Conservation (phyloP, 23 tunicate species). For the Aplidium turbinatum region DNA sequence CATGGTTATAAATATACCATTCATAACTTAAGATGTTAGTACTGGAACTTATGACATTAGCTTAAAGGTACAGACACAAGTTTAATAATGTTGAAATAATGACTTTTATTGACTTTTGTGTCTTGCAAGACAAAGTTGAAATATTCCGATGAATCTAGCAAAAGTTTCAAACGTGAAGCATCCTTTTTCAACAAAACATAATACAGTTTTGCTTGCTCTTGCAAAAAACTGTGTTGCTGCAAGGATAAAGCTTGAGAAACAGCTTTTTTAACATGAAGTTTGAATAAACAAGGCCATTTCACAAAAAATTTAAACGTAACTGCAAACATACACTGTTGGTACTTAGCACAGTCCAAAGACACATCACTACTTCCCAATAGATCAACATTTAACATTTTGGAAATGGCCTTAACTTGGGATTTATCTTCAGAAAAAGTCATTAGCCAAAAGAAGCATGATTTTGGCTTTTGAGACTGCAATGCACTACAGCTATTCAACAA, state of each 20-base stretch:
- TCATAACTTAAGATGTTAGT: no score
- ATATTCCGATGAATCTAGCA: no score
- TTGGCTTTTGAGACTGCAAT: background rate
- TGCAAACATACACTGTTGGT: slow-evolving; percentile 8
- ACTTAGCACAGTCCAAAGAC: background rate
- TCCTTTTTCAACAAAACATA: slow-evolving; percentile 28
- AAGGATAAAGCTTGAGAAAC: background rate
- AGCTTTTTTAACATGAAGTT: slow-evolving; percentile 12
- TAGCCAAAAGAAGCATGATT: slow-evolving; percentile 13
- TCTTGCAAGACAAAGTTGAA: no score
- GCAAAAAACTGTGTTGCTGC: background rate
- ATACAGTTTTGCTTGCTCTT: slow-evolving; percentile 37
- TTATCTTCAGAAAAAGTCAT: background rate
- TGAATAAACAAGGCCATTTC: slow-evolving; percentile 35
- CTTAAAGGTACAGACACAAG: no score
- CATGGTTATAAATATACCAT: no score
- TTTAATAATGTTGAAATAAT: no score
- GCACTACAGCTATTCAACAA: slow-evolving; percentile 1
- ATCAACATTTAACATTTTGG: slow-evolving; percentile 8
- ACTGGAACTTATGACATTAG: no score
- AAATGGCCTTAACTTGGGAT: background rate
- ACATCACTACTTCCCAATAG: background rate
- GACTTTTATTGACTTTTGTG: no score
- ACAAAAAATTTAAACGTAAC: slow-evolving; percentile 18
- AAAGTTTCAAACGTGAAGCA: no score